These are phyloP conservation scores for Drosophila arawakana DNA, from an alignment of 1,140 invertebrate genomes.

Conservation along the genomic window DNA sequence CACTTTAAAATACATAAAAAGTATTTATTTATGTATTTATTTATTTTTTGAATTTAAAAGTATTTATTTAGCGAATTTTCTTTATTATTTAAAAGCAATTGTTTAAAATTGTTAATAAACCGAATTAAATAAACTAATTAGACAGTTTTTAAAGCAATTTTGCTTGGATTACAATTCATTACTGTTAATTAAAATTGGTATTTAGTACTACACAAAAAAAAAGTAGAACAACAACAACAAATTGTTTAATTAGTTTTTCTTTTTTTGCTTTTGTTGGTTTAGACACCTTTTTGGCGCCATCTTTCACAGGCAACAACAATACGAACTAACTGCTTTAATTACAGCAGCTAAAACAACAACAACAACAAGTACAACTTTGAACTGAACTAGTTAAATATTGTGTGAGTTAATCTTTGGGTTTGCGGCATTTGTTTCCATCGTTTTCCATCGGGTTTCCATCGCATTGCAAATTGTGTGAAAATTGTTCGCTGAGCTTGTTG, in stretches of 20 bases:
- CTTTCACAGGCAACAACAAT: constrained; percentile 1
- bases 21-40: too few relatives aligned
- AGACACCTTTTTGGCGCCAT: constrained; percentile 5
- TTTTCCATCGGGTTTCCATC: constrained; percentile 43
- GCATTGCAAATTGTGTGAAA: constrained; percentile 75
- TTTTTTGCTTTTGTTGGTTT: constrained; percentile 10
- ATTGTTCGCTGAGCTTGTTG: constrained; percentile 52
- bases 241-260: constrained; percentile 35
- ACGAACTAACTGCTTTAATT: constrained; percentile 37
- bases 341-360: constrained; percentile 14
- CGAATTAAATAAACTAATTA: neutral
- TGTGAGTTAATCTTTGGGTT: constrained; percentile 8
- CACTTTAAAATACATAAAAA: too few relatives aligned
- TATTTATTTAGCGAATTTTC: too few relatives aligned
- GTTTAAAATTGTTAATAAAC: too few relatives aligned
- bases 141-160: neutral
- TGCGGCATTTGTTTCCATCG: constrained; percentile 41
- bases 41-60: too few relatives aligned
- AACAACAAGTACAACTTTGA: constrained; percentile 5
- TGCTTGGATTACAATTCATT: neutral
- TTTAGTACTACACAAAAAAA: neutral
- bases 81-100: too few relatives aligned
- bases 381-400: constrained; percentile 41
- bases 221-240: constrained; percentile 7
- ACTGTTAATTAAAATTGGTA: neutral